Base-by-base conservation (phyloP, 2,113 vertebrate species). In the Ceyx melanurus region DNA sequence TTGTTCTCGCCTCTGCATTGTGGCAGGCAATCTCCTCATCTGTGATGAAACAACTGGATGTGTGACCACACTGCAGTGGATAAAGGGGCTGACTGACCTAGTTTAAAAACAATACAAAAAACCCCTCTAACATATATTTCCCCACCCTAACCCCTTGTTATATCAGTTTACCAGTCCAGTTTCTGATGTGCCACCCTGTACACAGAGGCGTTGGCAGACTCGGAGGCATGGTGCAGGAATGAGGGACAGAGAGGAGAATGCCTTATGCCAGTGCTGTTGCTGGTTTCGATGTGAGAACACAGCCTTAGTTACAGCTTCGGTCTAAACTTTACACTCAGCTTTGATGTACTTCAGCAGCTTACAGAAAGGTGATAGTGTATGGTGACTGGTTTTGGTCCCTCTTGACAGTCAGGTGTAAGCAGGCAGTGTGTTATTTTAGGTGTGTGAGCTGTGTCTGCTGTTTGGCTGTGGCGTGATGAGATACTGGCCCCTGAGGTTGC, bases 1-100 rank as follows among this genome's bases (percentile, higher is more conserved):
- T 91, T 92, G 79, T 82, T 94, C 88, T 91, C 5, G 1, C 88
- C 82, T 91, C 90, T 74, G 72, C 79, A 10, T 80, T 91, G 85
- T 92, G 79, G 79, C n/a, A 37, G 85, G 76, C 10, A 15, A 40
- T 80, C 84, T 85, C 74, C 61, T 65, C 3, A 0, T 70, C 73
- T 74, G 42, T 91, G 75, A 78, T 92, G 87, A 85, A 82, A 70
- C 58, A 88, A 80, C 88, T 73, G 64, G 18, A 76, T 82, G 37
- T 80, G 64, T 67, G 65, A 87, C 87, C 72, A 46, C 75, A 40
- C 50, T 70, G 20, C 79, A 46, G 51, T n/a, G 60, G 51, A 62
- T 82, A 62, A 92, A 94, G 45, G 51, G 26, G 43, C 50, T 51
- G 48, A 50, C 75, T 90, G 60, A 56, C 48, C 43, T 25, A 56